A percentile compares a stretch with the other conserved stretches of the same genome.
phyloP scores from a whole-genome alignment of 2,113 vertebrate species.

The Ariopsis seemanni region DNA sequence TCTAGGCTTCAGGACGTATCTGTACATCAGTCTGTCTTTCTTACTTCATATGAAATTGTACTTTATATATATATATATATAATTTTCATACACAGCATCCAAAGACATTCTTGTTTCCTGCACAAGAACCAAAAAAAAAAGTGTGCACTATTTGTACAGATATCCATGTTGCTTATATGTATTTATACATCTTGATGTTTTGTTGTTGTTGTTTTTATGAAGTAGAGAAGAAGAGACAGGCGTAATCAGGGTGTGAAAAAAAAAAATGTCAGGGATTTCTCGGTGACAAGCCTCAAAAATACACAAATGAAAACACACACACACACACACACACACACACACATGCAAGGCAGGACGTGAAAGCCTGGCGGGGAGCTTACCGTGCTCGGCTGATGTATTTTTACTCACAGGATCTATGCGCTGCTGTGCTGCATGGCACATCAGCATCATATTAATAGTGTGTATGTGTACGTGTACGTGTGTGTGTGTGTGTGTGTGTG shows the following conservation, averaged over 20 bases:
- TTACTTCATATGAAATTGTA: too few relatives aligned
- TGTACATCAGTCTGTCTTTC: not conserved
- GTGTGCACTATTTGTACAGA: not conserved
- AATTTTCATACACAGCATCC: not conserved
- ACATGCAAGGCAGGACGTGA: constrained; percentile 62
- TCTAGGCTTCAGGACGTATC: not conserved
- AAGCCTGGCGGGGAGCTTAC: constrained; percentile 62
- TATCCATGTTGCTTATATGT: too few relatives aligned
- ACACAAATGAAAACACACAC: constrained; percentile 69
- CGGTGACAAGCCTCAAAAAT: constrained; percentile 73
- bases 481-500: constrained; percentile 43
- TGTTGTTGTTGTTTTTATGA: not conserved
- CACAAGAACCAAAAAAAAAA: not conserved
- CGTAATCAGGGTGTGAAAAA: not conserved
- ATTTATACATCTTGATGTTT: not conserved
- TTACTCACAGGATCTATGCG: constrained; percentile 63
- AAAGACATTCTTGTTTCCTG: not conserved
- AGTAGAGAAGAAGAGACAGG: constrained; percentile 15
- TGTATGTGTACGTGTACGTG: constrained; percentile 22
- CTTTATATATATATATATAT: not conserved
- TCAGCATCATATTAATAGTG: constrained; percentile 57
- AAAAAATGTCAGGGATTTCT: constrained; percentile 44
- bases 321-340: too few relatives aligned
- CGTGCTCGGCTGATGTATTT: constrained; percentile 54
- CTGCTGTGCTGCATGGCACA: constrained; percentile 56